These are phyloP conservation scores for Perdita meconis DNA, from an alignment of 2,888 invertebrate species.

Conservation along the genomic window DNA sequence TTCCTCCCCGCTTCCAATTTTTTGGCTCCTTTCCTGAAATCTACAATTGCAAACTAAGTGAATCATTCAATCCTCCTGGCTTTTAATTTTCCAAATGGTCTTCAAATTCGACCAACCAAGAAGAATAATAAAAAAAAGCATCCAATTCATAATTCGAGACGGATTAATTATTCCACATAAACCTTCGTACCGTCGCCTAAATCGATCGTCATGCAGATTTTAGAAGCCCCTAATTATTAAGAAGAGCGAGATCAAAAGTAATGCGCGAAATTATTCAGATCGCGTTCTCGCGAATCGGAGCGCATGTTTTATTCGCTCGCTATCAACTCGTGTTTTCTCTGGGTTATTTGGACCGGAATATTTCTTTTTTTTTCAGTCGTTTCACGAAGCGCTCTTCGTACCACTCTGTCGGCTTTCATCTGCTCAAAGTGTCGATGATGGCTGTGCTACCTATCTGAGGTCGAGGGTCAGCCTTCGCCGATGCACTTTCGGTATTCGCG, in stretches of 20 bases:
- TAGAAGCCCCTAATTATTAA: background rate
- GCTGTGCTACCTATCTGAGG: constrained; percentile 67
- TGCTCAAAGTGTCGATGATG: constrained; percentile 59
- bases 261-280: constrained; percentile 10
- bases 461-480: constrained; percentile 67
- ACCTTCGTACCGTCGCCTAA: background rate
- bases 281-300: background rate
- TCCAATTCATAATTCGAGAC: too few relatives aligned
- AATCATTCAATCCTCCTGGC: too few relatives aligned
- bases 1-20: too few relatives aligned
- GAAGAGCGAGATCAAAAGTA: background rate
- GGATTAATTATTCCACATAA: background rate
- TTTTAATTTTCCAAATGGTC: too few relatives aligned
- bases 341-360: constrained; percentile 51
- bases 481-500: constrained; percentile 65
- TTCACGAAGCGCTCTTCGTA: constrained; percentile 11
- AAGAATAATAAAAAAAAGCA: too few relatives aligned
- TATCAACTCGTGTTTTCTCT: constrained; percentile 46
- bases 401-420: constrained; percentile 41
- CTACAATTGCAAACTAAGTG: too few relatives aligned
- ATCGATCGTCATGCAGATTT: background rate
- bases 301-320: constrained; percentile 46
- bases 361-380: constrained; percentile 45
- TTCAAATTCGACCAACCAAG: too few relatives aligned
- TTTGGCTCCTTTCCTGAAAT: too few relatives aligned